Evolutionary conservation across 2,797 vertebrate species (phyloP).

Genomic region (Manis crassicaudata): DNA sequence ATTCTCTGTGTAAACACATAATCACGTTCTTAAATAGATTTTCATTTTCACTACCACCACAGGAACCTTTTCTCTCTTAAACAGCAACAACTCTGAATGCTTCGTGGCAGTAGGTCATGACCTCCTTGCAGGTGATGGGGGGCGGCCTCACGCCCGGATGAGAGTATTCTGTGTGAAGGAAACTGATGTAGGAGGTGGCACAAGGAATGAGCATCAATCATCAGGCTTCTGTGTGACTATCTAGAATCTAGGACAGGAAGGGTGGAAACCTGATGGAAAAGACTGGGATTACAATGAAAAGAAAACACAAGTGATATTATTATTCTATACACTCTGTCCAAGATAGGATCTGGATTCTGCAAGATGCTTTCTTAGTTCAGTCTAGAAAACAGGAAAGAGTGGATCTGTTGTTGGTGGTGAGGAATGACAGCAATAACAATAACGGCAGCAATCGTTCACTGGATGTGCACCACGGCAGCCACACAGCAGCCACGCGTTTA

Average conservation of each 20-base stretch:
- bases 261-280: background rate
- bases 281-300: background rate
- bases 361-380: conserved; percentile 4
- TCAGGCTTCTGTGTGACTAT: background rate
- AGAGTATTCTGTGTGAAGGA: background rate
- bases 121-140: background rate
- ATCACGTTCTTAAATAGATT: background rate
- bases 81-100: background rate
- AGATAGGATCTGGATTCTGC: background rate
- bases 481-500: background rate
- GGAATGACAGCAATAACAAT: background rate
- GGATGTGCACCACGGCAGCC: background rate
- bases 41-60: background rate
- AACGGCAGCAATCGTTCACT: background rate
- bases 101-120: conserved; percentile 1
- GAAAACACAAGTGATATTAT: background rate
- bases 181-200: accelerated
- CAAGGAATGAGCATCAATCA: background rate
- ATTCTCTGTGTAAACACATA: background rate
- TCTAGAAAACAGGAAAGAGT: background rate
- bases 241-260: background rate
- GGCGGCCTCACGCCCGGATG: background rate
- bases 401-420: background rate
- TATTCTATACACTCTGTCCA: background rate
- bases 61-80: conserved; percentile 29